These are phyloP conservation scores for Trisateles emortualis DNA, from an alignment of 2,888 invertebrate species.

Conservation along the genomic window DNA sequence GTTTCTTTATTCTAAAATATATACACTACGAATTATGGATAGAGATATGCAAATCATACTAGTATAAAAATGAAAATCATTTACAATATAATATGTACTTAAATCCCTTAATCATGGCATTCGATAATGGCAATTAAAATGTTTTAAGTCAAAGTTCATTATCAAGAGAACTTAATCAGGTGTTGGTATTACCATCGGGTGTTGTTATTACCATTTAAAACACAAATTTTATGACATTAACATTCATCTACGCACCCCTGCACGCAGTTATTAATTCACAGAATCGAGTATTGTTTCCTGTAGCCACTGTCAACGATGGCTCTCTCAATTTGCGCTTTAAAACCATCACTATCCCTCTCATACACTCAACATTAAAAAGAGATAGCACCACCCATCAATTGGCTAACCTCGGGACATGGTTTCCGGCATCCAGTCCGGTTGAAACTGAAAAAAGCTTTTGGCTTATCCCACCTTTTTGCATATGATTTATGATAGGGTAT, in stretches of 20 bases:
- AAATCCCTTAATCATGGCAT: no score
- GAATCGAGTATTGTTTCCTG: constrained; percentile 86
- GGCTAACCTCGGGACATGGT: constrained; percentile 53
- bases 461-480: constrained; percentile 51
- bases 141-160: no score
- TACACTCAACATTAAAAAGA: constrained; percentile 39
- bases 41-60: no score
- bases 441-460: constrained; percentile 75
- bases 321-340: constrained; percentile 79
- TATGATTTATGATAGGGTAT: constrained; percentile 37
- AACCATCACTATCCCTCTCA: constrained; percentile 57
- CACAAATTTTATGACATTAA: constrained; percentile 38
- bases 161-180: no score
- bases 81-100: no score
- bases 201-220: constrained; percentile 4
- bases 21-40: no score
- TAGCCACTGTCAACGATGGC: constrained; percentile 71
- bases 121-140: no score
- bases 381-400: constrained; percentile 54
- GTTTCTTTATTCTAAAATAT: no score
- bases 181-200: no score
- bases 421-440: constrained; percentile 76
- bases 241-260: constrained; percentile 60
- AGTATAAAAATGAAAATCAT: no score
- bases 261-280: constrained; percentile 80